These are phyloP conservation scores for Morpho helenor DNA, from an alignment of 2,888 invertebrate genomes.

Conservation along the genomic window DNA sequence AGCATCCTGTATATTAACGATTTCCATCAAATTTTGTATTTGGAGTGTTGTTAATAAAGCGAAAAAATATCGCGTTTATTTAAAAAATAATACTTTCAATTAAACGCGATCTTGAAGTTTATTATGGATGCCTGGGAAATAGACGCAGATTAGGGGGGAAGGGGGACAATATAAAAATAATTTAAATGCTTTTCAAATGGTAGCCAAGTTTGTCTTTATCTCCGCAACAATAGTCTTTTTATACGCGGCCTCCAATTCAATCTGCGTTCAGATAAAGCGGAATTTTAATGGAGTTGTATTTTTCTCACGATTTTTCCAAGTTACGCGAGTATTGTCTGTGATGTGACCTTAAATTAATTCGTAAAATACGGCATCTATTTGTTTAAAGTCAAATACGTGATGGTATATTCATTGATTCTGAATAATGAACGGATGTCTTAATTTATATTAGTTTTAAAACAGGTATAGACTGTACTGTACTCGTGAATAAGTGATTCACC, in stretches of 20 bases:
- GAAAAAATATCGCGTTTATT: no score
- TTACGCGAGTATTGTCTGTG: background rate
- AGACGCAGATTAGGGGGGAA: no score
- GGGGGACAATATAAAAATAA: conserved; percentile 1
- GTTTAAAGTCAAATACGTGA: conserved; percentile 11
- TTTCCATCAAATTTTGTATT: no score
- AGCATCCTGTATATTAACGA: no score
- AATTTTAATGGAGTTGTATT: conserved; percentile 10
- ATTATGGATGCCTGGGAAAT: no score
- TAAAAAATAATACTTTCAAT: no score
- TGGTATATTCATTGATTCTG: background rate
- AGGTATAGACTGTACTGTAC: no score
- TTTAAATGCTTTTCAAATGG: background rate
- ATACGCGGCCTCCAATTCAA: conserved; percentile 18
- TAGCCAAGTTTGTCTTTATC: conserved; percentile 8
- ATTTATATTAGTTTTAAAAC: background rate
- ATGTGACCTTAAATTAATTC: conserved; percentile 15
- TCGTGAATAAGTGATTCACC: no score
- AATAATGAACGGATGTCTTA: background rate
- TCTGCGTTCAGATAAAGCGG: conserved; percentile 16
- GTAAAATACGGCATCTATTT: background rate
- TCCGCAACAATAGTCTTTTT: conserved; percentile 23
- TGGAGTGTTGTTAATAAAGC: no score
- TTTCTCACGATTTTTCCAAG: conserved; percentile 24
- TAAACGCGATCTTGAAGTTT: no score